phyloP scores from a whole-genome alignment of 2,797 vertebrate genomes.

The Gorsachius magnificus region DNA sequence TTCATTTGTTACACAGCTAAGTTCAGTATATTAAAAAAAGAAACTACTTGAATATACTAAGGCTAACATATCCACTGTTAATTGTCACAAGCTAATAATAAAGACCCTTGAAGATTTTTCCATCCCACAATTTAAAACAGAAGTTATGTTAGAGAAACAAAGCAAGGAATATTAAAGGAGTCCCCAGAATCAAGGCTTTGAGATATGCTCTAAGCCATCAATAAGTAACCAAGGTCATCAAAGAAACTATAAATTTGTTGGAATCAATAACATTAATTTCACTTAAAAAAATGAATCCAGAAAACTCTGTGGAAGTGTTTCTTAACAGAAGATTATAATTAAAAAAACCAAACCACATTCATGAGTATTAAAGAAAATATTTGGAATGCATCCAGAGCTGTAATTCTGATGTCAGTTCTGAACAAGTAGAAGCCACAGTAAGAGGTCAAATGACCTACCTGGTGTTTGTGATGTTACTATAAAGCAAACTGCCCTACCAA shows the following conservation, averaged over 20 bases:
- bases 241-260: background rate
- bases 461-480: background rate
- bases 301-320: background rate
- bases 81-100: background rate
- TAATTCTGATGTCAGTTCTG: background rate
- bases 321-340: background rate
- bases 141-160: background rate
- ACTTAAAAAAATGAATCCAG: background rate
- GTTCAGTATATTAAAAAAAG: background rate
- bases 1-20: background rate
- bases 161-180: background rate
- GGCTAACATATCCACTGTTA: background rate
- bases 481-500: background rate
- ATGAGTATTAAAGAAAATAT: background rate
- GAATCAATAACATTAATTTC: background rate
- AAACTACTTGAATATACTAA: background rate
- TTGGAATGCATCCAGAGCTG: background rate
- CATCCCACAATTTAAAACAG: background rate
- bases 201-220: background rate
- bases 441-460: background rate
- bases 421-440: background rate
- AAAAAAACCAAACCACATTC: background rate
- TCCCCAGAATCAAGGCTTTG: background rate
- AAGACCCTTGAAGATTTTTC: background rate
- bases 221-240: background rate